These are phyloP conservation scores for Amorpha juglandis DNA, from an alignment of 2,888 invertebrate species.

Conservation along the genomic window DNA sequence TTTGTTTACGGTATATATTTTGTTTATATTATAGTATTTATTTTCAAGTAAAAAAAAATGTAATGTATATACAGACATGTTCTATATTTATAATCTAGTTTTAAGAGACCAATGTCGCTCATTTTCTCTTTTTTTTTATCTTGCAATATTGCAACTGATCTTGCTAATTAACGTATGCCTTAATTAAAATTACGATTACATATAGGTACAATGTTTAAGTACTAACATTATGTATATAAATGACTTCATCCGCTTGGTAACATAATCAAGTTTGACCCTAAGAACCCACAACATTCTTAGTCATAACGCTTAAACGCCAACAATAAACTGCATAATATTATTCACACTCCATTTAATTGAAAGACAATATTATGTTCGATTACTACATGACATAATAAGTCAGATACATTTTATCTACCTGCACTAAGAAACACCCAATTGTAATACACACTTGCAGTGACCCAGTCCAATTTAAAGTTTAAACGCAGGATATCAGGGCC, in stretches of 20 bases:
- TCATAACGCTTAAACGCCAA: not conserved
- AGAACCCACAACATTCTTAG: conserved; percentile 7
- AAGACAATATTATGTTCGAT: not conserved
- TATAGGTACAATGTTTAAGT: not conserved
- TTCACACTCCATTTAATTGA: not conserved
- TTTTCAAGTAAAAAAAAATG: too few relatives aligned
- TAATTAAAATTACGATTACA: too few relatives aligned
- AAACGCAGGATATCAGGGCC: conserved; percentile 51
- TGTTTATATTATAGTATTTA: too few relatives aligned
- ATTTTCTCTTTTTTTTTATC: too few relatives aligned
- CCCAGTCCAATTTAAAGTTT: conserved; percentile 18
- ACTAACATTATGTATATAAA: not conserved
- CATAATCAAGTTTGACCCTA: conserved; percentile 2
- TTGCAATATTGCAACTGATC: too few relatives aligned
- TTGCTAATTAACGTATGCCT: too few relatives aligned
- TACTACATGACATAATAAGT: not conserved
- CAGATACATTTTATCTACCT: not conserved
- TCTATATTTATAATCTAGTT: too few relatives aligned
- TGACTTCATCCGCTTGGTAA: conserved; percentile 6
- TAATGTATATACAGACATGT: too few relatives aligned
- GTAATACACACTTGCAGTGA: conserved; percentile 23
- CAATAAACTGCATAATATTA: conserved; percentile 10
- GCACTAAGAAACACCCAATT: conserved; percentile 1
- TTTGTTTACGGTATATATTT: not conserved
- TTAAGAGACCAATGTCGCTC: too few relatives aligned